These are phyloP conservation scores for Ochropacha duplaris DNA, from an alignment of 2,888 invertebrate species.

Conservation along the genomic window DNA sequence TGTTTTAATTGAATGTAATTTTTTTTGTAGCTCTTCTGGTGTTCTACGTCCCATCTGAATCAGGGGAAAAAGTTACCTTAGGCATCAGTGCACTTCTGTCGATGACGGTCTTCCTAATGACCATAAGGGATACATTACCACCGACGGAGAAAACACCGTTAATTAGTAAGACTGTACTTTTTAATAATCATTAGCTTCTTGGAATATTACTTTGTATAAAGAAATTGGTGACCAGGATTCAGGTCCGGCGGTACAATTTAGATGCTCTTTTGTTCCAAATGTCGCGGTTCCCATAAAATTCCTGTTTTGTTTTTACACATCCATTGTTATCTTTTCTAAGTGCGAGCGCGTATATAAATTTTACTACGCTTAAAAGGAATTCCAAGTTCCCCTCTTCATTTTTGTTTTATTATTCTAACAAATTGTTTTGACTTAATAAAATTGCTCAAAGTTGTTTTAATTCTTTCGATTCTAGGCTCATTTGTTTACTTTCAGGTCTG, in stretches of 20 bases:
- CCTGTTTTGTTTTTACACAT: background rate
- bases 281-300: background rate
- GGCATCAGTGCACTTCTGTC: conserved; percentile 94
- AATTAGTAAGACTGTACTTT: conserved; percentile 85
- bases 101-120: conserved; percentile 95
- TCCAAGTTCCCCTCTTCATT: background rate
- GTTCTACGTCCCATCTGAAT: conserved; percentile 94
- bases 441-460: background rate
- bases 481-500: conserved; percentile 82
- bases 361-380: background rate
- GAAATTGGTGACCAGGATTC: background rate
- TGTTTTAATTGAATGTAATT: background rate
- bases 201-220: background rate
- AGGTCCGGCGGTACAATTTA: background rate
- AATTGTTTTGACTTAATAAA: background rate
- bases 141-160: conserved; percentile 94
- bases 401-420: background rate
- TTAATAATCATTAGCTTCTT: too few species aligned
- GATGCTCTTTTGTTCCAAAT: background rate
- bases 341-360: background rate
- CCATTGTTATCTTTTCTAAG: background rate
- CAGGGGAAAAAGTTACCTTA: conserved; percentile 93
- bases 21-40: conserved; percentile 87
- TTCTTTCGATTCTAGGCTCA: conserved; percentile 8
- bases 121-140: conserved; percentile 92